Percentiles rank a stretch among this genome's conserved stretches.
These are phyloP conservation scores for Campylomormyrus numenius DNA, from an alignment of 2,113 vertebrate species.

Conservation along the genomic window DNA sequence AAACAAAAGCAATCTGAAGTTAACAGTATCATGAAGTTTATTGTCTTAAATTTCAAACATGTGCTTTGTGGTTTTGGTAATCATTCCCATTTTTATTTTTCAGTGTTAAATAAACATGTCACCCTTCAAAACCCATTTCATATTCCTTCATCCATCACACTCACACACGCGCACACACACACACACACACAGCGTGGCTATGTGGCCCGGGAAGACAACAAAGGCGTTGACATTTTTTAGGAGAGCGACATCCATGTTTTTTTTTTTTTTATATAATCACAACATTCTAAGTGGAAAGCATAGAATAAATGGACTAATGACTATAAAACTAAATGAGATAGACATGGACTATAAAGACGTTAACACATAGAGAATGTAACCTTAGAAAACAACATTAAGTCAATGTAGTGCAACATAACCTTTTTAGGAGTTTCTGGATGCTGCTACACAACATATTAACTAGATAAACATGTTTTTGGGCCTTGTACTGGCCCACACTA, in stretches of 20 bases:
- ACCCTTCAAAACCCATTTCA: not conserved
- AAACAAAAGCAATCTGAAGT: not conserved
- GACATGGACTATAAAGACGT: not conserved
- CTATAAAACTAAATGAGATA: too few relatives aligned
- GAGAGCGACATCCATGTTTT: too few relatives aligned
- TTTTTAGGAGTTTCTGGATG: not conserved
- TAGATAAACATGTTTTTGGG: not conserved
- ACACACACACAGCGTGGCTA: too few relatives aligned
- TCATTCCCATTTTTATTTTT: not conserved
- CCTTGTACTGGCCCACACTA: not conserved
- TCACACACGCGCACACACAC: not conserved
- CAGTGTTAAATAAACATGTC: not conserved
- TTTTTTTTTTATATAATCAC: not conserved
- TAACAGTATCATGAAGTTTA: not conserved
- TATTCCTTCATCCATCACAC: not conserved
- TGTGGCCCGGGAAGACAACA: too few relatives aligned
- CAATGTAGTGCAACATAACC: too few relatives aligned
- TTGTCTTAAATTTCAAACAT: not conserved
- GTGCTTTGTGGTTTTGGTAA: not conserved
- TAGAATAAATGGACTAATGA: not conserved
- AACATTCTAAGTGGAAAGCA: not conserved
- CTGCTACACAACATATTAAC: not conserved
- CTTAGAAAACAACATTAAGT: too few relatives aligned
- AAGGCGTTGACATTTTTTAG: too few relatives aligned
- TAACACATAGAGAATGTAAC: too few relatives aligned